Evolutionary conservation across 2,113 vertebrate genomes (phyloP).

Genomic region (Tauraco erythrolophus): DNA sequence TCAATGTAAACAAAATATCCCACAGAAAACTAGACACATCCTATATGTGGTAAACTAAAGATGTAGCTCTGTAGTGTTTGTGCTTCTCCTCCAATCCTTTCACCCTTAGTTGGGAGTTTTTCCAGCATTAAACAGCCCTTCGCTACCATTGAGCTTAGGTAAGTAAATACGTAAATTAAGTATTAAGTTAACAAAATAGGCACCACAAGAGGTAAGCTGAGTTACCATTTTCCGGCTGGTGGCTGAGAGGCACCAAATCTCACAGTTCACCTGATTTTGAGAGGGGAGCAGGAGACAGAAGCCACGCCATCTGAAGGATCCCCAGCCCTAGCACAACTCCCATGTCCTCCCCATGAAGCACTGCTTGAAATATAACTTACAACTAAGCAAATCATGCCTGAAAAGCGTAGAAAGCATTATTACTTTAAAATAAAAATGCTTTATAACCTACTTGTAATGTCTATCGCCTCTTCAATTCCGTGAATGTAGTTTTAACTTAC

Average conservation of each 20-base stretch:
- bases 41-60: background rate
- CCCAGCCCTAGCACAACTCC: background rate
- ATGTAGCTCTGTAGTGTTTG: fast-evolving
- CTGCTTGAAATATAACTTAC: background rate
- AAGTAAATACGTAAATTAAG: background rate
- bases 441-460: background rate
- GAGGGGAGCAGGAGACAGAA: background rate
- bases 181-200: background rate
- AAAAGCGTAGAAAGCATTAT: background rate
- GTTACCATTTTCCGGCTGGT: background rate
- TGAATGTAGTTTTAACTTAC: background rate
- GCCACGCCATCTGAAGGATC: background rate
- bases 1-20: background rate
- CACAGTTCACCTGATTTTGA: background rate
- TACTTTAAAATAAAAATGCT: background rate
- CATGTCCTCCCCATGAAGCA: background rate
- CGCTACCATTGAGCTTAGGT: background rate
- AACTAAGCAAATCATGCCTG: background rate
- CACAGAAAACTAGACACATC: background rate
- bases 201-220: background rate
- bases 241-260: background rate
- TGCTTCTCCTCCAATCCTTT: fast-evolving
- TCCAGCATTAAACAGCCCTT: background rate
- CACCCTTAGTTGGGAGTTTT: background rate
- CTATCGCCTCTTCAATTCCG: background rate